Conservation (phyloP, 2,113 vertebrate species). For the Peromyscus polionotus region DNA sequence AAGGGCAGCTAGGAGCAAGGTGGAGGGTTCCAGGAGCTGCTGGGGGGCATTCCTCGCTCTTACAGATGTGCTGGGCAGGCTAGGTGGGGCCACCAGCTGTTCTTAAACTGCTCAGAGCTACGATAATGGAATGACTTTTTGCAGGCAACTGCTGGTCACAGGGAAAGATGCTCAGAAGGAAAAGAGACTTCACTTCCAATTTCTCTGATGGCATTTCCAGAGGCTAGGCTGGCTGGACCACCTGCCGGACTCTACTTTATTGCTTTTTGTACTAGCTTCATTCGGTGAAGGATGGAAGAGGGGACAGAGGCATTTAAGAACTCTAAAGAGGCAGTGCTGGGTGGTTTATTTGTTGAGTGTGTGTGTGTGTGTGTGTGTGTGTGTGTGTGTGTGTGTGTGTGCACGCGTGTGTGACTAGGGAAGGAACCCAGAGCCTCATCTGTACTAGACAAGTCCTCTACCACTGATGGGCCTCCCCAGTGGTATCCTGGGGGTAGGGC, state of each 20-base stretch:
- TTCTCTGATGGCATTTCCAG: conserved; percentile 7
- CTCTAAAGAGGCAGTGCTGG: not conserved
- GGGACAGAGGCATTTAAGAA: not conserved
- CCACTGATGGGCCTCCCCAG: not conserved
- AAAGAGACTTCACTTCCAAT: conserved; percentile 43
- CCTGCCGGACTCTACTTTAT: not conserved
- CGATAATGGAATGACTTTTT: conserved; percentile 59
- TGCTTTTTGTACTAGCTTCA: conserved; percentile 1
- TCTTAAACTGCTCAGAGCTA: conserved; percentile 35
- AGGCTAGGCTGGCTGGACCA: conserved; percentile 33
- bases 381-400: not conserved
- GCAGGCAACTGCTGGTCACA: not conserved
- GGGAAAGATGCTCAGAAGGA: conserved; percentile 16
- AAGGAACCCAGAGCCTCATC: not conserved
- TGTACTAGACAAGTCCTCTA: not conserved
- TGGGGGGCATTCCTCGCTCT: not conserved
- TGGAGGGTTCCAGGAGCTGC: not conserved
- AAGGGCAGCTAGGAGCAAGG: not conserved
- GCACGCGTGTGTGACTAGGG: not conserved
- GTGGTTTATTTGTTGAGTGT: not conserved
- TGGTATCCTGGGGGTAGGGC: not conserved
- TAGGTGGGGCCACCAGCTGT: not conserved
- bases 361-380: not conserved
- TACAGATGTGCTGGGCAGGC: not conserved
- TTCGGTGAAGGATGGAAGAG: not conserved